These are phyloP conservation scores for Lasioglossum albipes DNA, from an alignment of 1,140 invertebrate genomes.

Conservation along the genomic window DNA sequence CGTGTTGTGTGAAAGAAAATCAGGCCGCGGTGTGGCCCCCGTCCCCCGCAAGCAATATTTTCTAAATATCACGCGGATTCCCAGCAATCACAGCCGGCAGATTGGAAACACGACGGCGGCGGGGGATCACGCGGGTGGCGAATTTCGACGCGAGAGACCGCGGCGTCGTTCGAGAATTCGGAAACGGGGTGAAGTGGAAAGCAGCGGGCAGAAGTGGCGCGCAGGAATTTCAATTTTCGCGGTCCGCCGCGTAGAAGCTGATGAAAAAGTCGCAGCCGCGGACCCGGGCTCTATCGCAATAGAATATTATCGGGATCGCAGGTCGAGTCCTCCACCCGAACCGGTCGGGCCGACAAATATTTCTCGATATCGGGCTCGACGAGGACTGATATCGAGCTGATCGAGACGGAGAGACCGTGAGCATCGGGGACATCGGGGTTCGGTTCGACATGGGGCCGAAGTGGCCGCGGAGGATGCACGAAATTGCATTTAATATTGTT, in stretches of 20 bases:
- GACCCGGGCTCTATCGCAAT: constrained; percentile 20
- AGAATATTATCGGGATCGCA: constrained; percentile 57
- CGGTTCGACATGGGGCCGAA: constrained; percentile 36
- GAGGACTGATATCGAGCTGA: background rate
- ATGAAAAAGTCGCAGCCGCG: constrained; percentile 46
- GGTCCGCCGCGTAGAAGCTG: constrained; percentile 32
- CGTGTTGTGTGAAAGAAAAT: constrained; percentile 24
- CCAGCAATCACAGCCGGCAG: constrained; percentile 27
- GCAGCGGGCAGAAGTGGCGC: constrained; percentile 22
- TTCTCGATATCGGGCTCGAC: constrained; percentile 48
- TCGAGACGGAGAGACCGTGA: background rate
- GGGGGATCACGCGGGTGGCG: constrained; percentile 1
- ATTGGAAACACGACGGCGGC: constrained; percentile 19
- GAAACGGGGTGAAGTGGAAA: constrained; percentile 50
- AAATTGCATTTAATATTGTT: constrained; percentile 70
- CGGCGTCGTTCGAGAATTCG: constrained; percentile 32
- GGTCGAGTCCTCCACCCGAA: constrained; percentile 18
- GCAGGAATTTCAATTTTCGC: constrained; percentile 62
- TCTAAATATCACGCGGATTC: constrained; percentile 38
- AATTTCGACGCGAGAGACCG: constrained; percentile 37
- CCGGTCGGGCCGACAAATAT: constrained; percentile 29
- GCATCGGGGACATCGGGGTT: background rate
- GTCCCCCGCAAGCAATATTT: constrained; percentile 23
- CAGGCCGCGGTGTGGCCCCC: constrained; percentile 25
- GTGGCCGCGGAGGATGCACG: constrained; percentile 51